Base-by-base conservation (phyloP, 1,140 invertebrate genomes). In the Mya arenaria region DNA sequence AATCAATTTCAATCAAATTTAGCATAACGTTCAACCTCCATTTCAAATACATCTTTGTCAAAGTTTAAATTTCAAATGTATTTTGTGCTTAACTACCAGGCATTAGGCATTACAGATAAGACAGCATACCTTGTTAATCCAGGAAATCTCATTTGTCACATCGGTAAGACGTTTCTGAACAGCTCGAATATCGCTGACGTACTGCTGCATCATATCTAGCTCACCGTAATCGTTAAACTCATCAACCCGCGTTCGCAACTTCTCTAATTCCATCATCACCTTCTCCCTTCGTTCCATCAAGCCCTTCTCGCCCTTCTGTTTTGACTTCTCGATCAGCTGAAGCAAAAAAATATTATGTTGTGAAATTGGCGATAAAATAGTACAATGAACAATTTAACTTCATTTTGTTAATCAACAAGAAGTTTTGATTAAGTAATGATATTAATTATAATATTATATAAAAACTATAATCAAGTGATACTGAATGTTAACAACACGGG, bases 91-190 rank as follows among this genome's bases (percentile, higher is more conserved):
- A n/a, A n/a, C n/a, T n/a, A n/a, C n/a, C n/a, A n/a, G n/a, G n/a
- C n/a, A n/a, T n/a, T n/a, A n/a, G n/a, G n/a, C n/a, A n/a, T n/a
- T n/a, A n/a, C n/a, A n/a, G n/a, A n/a, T n/a, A n/a, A n/a, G n/a
- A n/a, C n/a, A n/a, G n/a, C n/a, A 71, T 84, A 91, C 92, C 86
- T 92, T 95, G 92, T 98, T 98, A 52, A 98, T 97, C 97, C 97
- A 98, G 4, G 93, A 89, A 30, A 97, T 95, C 85, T 95, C 94
- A 82, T 95, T 94, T 84, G 96, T 94, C 82, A 96, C 95, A 65
- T 95, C 95, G 84, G 95, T 94, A n/a, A 98, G 92, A 86, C 95
- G 94, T 83, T 95, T 95, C 63, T 96, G 94, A 71, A 97, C 94
- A 86, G 95, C 95, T 65, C 95, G 94, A 44, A 97, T 94, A 88